phyloP scores from a whole-genome alignment of 2,888 invertebrate genomes.

The Cataglyphis cursor region DNA sequence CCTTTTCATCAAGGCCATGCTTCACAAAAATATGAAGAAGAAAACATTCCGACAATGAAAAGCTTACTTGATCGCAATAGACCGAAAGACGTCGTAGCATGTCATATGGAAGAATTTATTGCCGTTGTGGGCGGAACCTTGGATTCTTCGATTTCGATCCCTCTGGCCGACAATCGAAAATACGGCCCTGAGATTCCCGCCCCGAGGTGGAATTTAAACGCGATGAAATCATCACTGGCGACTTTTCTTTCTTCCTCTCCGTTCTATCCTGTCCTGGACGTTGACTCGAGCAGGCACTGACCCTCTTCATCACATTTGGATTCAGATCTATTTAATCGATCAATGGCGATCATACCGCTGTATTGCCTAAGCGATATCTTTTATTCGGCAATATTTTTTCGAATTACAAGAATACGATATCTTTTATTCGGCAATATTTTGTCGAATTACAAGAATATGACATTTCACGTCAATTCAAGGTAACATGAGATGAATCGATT shows the following conservation, averaged over 20 bases:
- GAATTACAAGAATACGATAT: neutral
- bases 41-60: slow-evolving; percentile 42
- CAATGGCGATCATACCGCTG: slow-evolving; percentile 34
- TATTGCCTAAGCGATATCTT: slow-evolving; percentile 1
- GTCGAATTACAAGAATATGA: neutral
- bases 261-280: slow-evolving; percentile 56
- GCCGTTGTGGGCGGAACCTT: slow-evolving; percentile 68
- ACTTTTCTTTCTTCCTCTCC: slow-evolving; percentile 37
- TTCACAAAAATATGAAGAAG: slow-evolving; percentile 19
- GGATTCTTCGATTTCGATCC: slow-evolving; percentile 16
- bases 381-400: neutral
- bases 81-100: slow-evolving; percentile 45
- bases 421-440: neutral
- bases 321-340: slow-evolving; percentile 68
- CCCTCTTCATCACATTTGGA: slow-evolving; percentile 66
- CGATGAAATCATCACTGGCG: slow-evolving; percentile 71
- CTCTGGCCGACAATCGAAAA: slow-evolving; percentile 65
- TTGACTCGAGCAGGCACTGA: slow-evolving; percentile 68
- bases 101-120: slow-evolving; percentile 75
- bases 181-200: slow-evolving; percentile 70
- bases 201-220: slow-evolving; percentile 65
- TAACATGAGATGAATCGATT: neutral
- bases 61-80: slow-evolving; percentile 50
- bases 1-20: neutral
- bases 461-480: neutral